Evolutionary conservation across 92 coral and sea anemone species (phyloP).

Genomic region (Diadumene lineata): DNA sequence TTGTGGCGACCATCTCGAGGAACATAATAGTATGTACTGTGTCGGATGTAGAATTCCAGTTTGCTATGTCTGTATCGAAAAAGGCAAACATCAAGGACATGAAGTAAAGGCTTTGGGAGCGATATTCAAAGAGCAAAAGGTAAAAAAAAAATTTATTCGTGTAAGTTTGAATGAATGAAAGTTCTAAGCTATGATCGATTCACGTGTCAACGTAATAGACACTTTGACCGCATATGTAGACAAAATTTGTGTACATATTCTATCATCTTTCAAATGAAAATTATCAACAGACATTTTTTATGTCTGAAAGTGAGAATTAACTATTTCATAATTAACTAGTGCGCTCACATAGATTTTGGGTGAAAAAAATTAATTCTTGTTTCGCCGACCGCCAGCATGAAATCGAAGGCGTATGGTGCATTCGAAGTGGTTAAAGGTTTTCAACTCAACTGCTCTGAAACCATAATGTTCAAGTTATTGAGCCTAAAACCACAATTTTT

Average conservation of each 20-base stretch:
- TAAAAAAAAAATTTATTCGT: no score
- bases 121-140: constrained; percentile 98
- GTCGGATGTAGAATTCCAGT: constrained; percentile 85
- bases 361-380: no score
- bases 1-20: constrained; percentile 89
- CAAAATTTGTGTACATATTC: neutral
- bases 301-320: no score
- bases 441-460: neutral
- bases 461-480: constrained; percentile 12
- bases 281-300: no score
- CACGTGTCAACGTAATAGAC: constrained; percentile 6
- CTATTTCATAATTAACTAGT: no score
- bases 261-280: no score
- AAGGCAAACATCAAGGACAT: constrained; percentile 88
- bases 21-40: constrained; percentile 96
- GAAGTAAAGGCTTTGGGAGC: constrained; percentile 96
- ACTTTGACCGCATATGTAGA: neutral
- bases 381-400: no score
- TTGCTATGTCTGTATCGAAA: constrained; percentile 89
- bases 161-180: no score
- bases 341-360: no score
- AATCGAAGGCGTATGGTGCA: constrained; percentile 6
- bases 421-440: constrained; percentile 15
- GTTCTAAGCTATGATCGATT: neutral
- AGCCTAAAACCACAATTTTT: constrained; percentile 18